phyloP scores from a whole-genome alignment of 2,113 vertebrate species.

The Semnornis frantzii region DNA sequence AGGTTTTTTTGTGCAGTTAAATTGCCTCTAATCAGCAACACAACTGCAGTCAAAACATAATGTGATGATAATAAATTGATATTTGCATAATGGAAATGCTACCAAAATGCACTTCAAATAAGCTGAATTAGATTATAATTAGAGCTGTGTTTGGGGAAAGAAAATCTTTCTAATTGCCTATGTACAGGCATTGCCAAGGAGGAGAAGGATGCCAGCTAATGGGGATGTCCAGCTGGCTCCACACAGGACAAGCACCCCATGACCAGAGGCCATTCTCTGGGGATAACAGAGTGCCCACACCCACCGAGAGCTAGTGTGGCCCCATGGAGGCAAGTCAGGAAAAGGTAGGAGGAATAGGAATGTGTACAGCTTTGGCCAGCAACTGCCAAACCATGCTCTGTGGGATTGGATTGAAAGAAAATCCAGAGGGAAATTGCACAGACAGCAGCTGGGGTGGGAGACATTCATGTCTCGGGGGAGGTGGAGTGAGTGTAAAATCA shows the following conservation, averaged over 20 bases:
- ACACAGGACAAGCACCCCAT: accelerated
- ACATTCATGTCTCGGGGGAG: not conserved
- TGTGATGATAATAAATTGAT: conserved; percentile 67
- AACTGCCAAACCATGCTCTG: accelerated
- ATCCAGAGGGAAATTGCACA: accelerated
- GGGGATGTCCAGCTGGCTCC: accelerated
- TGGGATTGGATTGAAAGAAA: not conserved
- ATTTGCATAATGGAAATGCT: conserved; percentile 67
- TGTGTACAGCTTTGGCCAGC: accelerated
- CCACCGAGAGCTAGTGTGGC: not conserved
- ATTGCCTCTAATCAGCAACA: conserved; percentile 70
- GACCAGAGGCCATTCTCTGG: accelerated
- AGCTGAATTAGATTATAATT: conserved; percentile 64
- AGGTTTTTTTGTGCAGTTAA: conserved; percentile 38
- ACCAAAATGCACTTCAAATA: conserved; percentile 64
- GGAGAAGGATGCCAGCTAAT: not conserved
- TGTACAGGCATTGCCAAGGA: not conserved
- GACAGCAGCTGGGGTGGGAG: not conserved
- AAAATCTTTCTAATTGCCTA: conserved; percentile 55
- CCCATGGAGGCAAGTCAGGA: accelerated
- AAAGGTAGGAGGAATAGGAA: not conserved
- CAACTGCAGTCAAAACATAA: conserved; percentile 64
- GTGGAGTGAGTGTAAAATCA: not conserved
- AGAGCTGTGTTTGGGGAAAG: conserved; percentile 45
- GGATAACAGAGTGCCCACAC: not conserved